Evolutionary conservation across 2,113 vertebrate genomes (phyloP).

Genomic region (Perca flavescens): DNA sequence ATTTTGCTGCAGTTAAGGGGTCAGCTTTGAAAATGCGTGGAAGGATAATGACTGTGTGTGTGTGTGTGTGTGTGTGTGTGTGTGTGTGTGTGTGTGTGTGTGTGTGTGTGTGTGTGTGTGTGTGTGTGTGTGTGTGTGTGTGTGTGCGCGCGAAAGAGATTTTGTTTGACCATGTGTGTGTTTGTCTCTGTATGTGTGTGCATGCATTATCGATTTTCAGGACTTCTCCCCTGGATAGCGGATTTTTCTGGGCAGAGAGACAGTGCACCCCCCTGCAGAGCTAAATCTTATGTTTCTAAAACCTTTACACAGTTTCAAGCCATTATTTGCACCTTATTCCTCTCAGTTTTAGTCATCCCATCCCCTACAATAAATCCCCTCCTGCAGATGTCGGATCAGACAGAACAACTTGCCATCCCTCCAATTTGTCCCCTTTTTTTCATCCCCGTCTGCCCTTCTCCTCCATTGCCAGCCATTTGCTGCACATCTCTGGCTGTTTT

Average conservation of each 20-base stretch:
- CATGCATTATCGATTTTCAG: constrained; percentile 60
- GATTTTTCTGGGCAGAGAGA: constrained; percentile 36
- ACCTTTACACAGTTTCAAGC: constrained; percentile 34
- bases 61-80: background rate
- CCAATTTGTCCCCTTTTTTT: constrained; percentile 11
- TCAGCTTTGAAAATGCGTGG: constrained; percentile 45
- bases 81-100: constrained; percentile 8
- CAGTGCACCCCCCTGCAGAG: constrained; percentile 40
- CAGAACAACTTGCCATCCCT: no score
- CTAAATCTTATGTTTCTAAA: constrained; percentile 54
- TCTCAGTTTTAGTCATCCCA: background rate
- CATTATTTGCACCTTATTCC: constrained; percentile 21
- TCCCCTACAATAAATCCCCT: background rate
- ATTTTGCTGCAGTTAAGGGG: constrained; percentile 31
- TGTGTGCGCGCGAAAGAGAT: background rate
- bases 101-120: background rate
- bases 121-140: constrained; percentile 10
- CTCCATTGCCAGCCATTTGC: constrained; percentile 19
- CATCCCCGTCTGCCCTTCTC: background rate
- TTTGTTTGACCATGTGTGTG: no score
- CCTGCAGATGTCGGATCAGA: no score
- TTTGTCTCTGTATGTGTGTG: background rate
- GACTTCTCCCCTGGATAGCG: constrained; percentile 26
- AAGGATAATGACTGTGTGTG: constrained; percentile 30
- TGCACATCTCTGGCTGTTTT: constrained; percentile 3